Base-by-base conservation (phyloP, 2,888 invertebrate genomes). In the Cheilosia grossa region DNA sequence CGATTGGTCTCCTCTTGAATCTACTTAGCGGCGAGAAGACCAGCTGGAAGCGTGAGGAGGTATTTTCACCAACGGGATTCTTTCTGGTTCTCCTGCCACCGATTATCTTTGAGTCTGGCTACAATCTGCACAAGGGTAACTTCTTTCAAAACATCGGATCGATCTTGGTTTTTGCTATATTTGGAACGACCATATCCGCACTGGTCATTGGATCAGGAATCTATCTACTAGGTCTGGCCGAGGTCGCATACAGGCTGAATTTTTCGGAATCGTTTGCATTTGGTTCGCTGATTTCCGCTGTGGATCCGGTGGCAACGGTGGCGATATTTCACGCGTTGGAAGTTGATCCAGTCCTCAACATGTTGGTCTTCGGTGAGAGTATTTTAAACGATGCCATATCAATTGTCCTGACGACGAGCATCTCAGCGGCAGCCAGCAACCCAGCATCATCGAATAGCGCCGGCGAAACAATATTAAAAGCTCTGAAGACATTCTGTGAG, bases 191-290 rank as follows among this genome's bases (percentile, higher is more conserved):
- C 4, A 98, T 99, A 89, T 99, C 99, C 9, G 99, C 99, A 2
- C 94, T 99, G 91, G 96, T 99, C 15, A 98, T 99, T 88, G 99
- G 99, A 33, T 97, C 98, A 87, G 98, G 99, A 5, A 95, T 99
- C 87, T 99, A 98, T 92, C 93, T 99, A 42, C 92, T 99, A 58
- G 99, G 99, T 1, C 93, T 98, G 91, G 98, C 97, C 0, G 95
- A 96, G 89, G 96, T 97, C 9, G 98, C 98, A 0, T 98, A 97
- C 91, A 95, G 95, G 89, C 93, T 99, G 77, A 96, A 96, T 91
- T 97, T 99, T 92, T 96, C 98, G 7, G 98, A 99, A 92, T 98
- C 99, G 73, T 99, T 99, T 93, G 99, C 99, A 1, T 99, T 99
- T 93, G 99, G 99, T 7, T 98, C 99, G 19, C 88, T 91, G 1